Percentiles rank a stretch among this genome's conserved stretches.
Evolutionary conservation across 1,140 invertebrate genomes (phyloP).

Genomic region (Helicoverpa zea): DNA sequence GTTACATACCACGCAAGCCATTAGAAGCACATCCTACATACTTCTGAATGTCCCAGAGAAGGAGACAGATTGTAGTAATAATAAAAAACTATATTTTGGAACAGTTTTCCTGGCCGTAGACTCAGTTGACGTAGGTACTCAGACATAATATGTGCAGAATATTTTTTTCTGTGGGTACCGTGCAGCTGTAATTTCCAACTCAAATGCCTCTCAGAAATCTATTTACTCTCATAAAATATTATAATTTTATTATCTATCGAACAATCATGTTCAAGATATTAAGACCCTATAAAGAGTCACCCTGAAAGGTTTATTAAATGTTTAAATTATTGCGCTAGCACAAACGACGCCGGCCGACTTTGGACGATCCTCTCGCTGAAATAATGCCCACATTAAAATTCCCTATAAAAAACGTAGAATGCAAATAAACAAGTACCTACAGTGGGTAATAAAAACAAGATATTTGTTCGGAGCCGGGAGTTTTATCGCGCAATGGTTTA

Average conservation of each 20-base stretch:
- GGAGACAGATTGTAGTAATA: too few relatives aligned
- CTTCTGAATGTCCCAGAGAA: too few relatives aligned
- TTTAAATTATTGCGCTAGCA: slow-evolving; percentile 18
- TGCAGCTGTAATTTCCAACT: neutral
- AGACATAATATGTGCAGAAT: too few relatives aligned
- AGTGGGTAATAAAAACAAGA: slow-evolving; percentile 35
- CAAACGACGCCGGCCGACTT: slow-evolving; percentile 17
- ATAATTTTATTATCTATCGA: slow-evolving; percentile 7
- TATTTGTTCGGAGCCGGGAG: slow-evolving; percentile 2
- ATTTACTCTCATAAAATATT: slow-evolving; percentile 17
- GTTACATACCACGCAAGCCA: too few relatives aligned
- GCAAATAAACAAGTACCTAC: slow-evolving; percentile 34
- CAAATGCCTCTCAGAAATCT: neutral
- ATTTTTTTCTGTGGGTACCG: neutral
- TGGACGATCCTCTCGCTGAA: slow-evolving; percentile 2
- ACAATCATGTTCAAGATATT: neutral
- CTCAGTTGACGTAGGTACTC: too few relatives aligned
- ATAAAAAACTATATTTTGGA: too few relatives aligned
- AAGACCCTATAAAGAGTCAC: neutral
- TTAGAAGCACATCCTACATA: too few relatives aligned
- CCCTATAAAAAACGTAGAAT: slow-evolving; percentile 17
- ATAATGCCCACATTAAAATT: slow-evolving; percentile 32
- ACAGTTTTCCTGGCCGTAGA: too few relatives aligned
- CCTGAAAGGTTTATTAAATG: slow-evolving; percentile 20
- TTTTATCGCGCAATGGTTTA: slow-evolving; percentile 44